Base-by-base conservation (phyloP, 1,140 invertebrate species). In the Conus betulinus region DNA sequence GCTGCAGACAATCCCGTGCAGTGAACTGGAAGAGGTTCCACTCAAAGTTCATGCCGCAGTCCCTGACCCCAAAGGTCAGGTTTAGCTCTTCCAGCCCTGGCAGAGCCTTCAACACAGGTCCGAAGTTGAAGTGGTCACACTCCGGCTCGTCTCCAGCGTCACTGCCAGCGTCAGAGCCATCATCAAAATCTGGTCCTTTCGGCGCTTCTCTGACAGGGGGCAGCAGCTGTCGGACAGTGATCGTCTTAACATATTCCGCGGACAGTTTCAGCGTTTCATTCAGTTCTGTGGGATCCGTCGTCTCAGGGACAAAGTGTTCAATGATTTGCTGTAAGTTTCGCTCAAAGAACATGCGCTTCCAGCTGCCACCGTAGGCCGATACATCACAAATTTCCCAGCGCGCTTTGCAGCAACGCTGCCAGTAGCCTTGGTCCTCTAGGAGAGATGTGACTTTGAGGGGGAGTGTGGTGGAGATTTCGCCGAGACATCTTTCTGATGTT, bases 1-100 rank as follows among this genome's bases (percentile, higher is more conserved):
- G 89, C 87, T 92, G 93, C 84, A 94, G 88, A 90, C 95, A 95
- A 89, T 95, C 95, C 89, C 93, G 92, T 15, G 94, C 93, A 55
- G 95, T 95, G 87, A 95, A 95, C 89, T 95, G 93, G 91, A 95
- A 95, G 52, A 95, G 88, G 89, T 93, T 94, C 95, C 95, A 95
- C 87, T 95, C 94, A 94, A 95, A 95, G 90, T 95, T 95, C 95
- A 95, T 95, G 25, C 95, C 95, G 92, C 95, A 95, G 90, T 95
- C 94, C 88, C 90, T 91, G 0, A 95, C 95, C 60, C 94, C 93
- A 92, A 95, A 95, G n/a, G 92, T 93, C 25, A 95, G 84, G 83
- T 93, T 91, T 10, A 95, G 88, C 84, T 95, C 95, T 90, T 94
- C 91, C n/a, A 95, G 87, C 88, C 92, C 92, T 10, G 93, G 92